Evolutionary conservation across 2,888 invertebrate genomes (phyloP).

Genomic region (Lordiphosa andalusiaca): DNA sequence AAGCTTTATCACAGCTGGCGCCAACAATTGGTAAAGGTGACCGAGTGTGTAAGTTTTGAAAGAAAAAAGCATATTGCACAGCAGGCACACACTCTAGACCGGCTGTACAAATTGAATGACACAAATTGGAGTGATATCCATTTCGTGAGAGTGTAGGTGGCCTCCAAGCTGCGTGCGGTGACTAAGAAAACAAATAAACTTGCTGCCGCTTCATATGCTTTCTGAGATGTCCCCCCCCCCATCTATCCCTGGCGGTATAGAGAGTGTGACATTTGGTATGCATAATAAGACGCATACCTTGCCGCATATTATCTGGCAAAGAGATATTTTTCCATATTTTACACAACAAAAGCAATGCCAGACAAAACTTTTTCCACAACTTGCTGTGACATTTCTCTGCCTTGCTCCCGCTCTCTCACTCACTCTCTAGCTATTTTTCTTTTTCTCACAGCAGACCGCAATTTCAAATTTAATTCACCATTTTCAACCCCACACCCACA

Average conservation of each 20-base stretch:
- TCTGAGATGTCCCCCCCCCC: not conserved
- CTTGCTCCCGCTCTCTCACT: conserved; percentile 2
- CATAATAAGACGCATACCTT: conserved; percentile 67
- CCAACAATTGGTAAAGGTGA: too few species aligned
- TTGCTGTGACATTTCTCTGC: conserved; percentile 56
- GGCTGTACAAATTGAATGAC: too few species aligned
- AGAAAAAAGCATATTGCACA: too few species aligned
- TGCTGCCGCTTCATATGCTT: conserved; percentile 32
- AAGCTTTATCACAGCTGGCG: too few species aligned
- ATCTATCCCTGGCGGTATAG: not conserved
- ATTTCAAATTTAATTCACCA: conserved; percentile 76
- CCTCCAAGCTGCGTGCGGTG: conserved; percentile 34
- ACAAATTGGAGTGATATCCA: conserved; percentile 37
- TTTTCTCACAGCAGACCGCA: conserved; percentile 38
- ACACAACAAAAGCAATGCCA: conserved; percentile 45
- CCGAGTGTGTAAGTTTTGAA: too few species aligned
- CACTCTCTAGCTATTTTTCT: conserved; percentile 3
- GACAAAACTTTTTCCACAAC: conserved; percentile 66
- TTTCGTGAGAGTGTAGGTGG: conserved; percentile 20
- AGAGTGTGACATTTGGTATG: conserved; percentile 56
- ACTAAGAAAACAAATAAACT: conserved; percentile 61
- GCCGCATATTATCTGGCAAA: conserved; percentile 42
- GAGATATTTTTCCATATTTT: conserved; percentile 69
- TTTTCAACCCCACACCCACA: conserved; percentile 42
- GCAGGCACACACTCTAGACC: too few species aligned